phyloP scores from a whole-genome alignment of 2,888 invertebrate genomes.

The Heliconius ethilla region DNA sequence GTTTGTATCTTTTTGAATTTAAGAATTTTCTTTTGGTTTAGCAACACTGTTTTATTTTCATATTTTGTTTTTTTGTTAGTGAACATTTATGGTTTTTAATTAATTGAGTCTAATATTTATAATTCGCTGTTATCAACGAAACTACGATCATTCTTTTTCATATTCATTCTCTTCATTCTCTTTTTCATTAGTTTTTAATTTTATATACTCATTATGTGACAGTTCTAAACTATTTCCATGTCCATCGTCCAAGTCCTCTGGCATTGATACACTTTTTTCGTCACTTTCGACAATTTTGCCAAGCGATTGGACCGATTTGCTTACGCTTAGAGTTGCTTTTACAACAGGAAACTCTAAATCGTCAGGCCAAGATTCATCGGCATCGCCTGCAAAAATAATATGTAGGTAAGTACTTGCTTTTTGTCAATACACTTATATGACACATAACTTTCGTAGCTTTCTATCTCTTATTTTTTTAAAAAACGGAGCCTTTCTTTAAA shows the following conservation, averaged over 20 bases:
- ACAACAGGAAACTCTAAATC: slow-evolving; percentile 50
- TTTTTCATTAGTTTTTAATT: not conserved
- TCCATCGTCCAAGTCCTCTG: not conserved
- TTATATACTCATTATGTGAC: not conserved
- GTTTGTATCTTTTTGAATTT: not conserved
- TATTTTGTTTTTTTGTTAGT: not conserved
- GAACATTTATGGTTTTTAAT: not conserved
- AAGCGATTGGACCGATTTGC: slow-evolving; percentile 66
- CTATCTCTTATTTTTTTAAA: not conserved
- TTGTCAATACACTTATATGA: not conserved
- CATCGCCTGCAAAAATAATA: slow-evolving; percentile 54
- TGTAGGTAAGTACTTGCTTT: not conserved
- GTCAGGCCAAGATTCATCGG: slow-evolving; percentile 70
- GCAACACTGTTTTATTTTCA: not conserved
- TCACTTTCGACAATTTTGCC: slow-evolving; percentile 65
- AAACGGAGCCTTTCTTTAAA: slow-evolving; percentile 31
- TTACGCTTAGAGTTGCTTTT: slow-evolving; percentile 60
- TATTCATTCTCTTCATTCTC: not conserved
- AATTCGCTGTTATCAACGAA: not conserved
- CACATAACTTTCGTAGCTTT: not conserved
- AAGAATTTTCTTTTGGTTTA: not conserved
- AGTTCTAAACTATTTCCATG: not conserved
- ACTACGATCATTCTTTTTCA: not conserved
- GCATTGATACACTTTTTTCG: slow-evolving; percentile 47
- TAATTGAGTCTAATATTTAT: not conserved